Conservation (phyloP, 2,888 invertebrate genomes). For the Hyppa rectilinea region DNA sequence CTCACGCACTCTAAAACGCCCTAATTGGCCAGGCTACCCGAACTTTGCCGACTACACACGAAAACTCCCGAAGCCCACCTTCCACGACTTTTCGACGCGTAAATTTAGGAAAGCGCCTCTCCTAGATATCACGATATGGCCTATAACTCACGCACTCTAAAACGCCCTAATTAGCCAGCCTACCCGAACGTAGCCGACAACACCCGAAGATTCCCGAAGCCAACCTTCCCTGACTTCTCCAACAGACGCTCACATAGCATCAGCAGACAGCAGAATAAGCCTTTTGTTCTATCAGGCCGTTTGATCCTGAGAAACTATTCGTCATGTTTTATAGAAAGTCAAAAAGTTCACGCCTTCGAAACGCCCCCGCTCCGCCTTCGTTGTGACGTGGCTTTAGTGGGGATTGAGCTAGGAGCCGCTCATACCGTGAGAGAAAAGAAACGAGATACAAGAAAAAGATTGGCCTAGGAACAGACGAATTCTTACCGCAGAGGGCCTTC, state of each 20-base stretch:
- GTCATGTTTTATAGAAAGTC: slow-evolving; percentile 54
- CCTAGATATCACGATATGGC: background rate
- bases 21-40: background rate
- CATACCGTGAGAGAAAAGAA: slow-evolving; percentile 32
- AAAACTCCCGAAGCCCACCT: background rate
- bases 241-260: background rate
- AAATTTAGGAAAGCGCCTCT: background rate
- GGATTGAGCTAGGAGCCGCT: slow-evolving; percentile 27
- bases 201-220: background rate
- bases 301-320: slow-evolving; percentile 43
- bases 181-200: background rate
- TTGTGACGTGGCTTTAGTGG: slow-evolving; percentile 51
- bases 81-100: background rate
- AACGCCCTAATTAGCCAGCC: background rate
- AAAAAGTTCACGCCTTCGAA: slow-evolving; percentile 55
- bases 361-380: slow-evolving; percentile 60
- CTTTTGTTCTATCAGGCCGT: slow-evolving; percentile 18
- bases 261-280: background rate
- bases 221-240: background rate
- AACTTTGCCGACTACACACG: background rate
- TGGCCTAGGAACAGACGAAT: background rate
- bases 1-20: background rate
- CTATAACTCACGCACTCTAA: background rate
- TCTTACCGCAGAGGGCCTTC: background rate
- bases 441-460: slow-evolving; percentile 24